These are phyloP conservation scores for Danio albolineatus DNA, from an alignment of 2,797 vertebrate species.

Conservation along the genomic window DNA sequence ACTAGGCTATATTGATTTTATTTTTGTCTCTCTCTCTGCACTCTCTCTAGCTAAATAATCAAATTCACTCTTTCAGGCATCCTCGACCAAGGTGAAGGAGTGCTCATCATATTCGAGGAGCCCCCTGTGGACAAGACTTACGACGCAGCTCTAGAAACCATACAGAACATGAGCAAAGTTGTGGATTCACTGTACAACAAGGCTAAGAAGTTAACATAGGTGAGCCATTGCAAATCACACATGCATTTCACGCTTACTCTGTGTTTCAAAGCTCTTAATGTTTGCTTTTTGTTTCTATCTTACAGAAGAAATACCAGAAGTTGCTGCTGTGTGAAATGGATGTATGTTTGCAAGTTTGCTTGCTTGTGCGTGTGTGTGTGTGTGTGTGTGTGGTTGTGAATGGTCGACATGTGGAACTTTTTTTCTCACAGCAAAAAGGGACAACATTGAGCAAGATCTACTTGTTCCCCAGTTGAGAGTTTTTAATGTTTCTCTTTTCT, in stretches of 20 bases:
- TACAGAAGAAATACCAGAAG: slow-evolving; percentile 72
- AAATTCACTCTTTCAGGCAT: slow-evolving; percentile 81
- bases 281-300: background rate
- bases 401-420: slow-evolving; percentile 82
- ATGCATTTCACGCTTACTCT: too few species aligned
- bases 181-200: slow-evolving; percentile 99
- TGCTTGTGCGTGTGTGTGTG: background rate
- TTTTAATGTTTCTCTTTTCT: slow-evolving; percentile 81
- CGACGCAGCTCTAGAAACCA: slow-evolving; percentile 96
- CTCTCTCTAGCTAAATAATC: too few species aligned
- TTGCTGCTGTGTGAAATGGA: slow-evolving; percentile 74
- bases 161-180: slow-evolving; percentile 99
- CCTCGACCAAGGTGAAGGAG: slow-evolving; percentile 98
- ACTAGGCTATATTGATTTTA: too few species aligned
- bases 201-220: slow-evolving; percentile 99
- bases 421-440: slow-evolving; percentile 77
- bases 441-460: slow-evolving; percentile 67
- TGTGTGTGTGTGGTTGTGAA: slow-evolving; percentile 69
- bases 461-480: slow-evolving; percentile 83
- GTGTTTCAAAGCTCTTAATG: background rate
- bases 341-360: slow-evolving; percentile 57
- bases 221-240: slow-evolving; percentile 57
- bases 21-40: too few species aligned
- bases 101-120: slow-evolving; percentile 98
- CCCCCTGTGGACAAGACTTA: slow-evolving; percentile 99